phyloP scores from a whole-genome alignment of 1,140 invertebrate genomes.

The Campoletis sonorensis region DNA sequence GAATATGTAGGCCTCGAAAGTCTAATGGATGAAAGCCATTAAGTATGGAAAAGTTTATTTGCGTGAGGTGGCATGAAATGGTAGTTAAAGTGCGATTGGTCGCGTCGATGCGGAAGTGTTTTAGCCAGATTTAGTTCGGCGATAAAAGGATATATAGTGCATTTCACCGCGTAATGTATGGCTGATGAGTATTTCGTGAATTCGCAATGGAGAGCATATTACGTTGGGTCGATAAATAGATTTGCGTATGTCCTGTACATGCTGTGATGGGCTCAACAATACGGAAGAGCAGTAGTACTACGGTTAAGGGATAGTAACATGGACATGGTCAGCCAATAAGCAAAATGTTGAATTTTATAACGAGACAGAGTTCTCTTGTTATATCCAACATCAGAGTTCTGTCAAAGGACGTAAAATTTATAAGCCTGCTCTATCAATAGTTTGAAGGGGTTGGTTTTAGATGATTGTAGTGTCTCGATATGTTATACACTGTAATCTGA shows the following conservation, averaged over 20 bases:
- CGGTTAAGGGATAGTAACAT: background rate
- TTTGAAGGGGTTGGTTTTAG: background rate
- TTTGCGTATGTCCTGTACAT: background rate
- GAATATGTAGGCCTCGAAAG: background rate
- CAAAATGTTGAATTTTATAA: background rate
- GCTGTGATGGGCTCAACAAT: background rate
- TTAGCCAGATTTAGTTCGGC: background rate
- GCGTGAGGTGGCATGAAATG: background rate
- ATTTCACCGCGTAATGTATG: conserved; percentile 25
- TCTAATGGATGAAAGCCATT: conserved; percentile 16
- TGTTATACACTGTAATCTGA: background rate
- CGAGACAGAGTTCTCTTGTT: background rate
- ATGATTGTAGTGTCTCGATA: background rate
- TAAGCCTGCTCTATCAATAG: background rate
- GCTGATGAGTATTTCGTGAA: conserved; percentile 15
- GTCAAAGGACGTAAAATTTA: background rate
- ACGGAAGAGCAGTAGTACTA: background rate
- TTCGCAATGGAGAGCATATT: background rate
- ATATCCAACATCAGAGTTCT: background rate
- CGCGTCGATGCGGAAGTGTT: conserved; percentile 13
- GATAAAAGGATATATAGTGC: conserved; percentile 25
- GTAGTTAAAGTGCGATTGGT: background rate
- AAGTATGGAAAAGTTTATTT: conserved; percentile 18
- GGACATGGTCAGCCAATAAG: background rate
- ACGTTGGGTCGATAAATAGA: background rate